Evolutionary conservation across 1,140 invertebrate genomes (phyloP).

Genomic region (Phenacoccus solenopsis): DNA sequence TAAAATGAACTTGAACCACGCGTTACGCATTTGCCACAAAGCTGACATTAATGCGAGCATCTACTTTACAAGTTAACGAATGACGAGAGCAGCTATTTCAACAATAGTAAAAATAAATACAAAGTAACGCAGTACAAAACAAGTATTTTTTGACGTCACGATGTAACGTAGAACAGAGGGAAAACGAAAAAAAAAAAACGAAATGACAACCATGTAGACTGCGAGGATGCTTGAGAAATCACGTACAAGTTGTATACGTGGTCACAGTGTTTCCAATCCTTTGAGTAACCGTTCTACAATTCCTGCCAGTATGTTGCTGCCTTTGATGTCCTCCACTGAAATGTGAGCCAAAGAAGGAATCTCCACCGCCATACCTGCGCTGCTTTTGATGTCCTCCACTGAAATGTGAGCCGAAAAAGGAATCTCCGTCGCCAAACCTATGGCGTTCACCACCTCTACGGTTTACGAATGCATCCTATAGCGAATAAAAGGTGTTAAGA

Average conservation of each 20-base stretch:
- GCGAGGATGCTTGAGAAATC: not conserved
- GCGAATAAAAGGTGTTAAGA: not conserved
- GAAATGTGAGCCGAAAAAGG: slow-evolving; percentile 30
- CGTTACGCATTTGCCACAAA: not conserved
- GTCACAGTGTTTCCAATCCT: slow-evolving; percentile 35
- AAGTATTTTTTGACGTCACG: not conserved
- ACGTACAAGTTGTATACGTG: slow-evolving; percentile 36
- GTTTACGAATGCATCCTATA: not conserved
- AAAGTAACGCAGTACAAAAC: not conserved
- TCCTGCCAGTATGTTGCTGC: slow-evolving; percentile 27
- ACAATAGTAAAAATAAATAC: too few species aligned
- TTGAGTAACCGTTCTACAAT: slow-evolving; percentile 34
- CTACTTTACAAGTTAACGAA: too few species aligned
- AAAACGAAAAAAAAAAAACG: not conserved
- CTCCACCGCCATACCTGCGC: slow-evolving; percentile 26
- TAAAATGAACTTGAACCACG: not conserved
- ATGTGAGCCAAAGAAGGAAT: slow-evolving; percentile 29
- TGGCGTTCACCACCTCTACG: not conserved
- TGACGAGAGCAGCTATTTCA: not conserved
- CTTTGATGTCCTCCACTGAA: slow-evolving; percentile 22
- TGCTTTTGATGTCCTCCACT: not conserved
- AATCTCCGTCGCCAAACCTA: slow-evolving; percentile 25
- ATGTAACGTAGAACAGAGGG: not conserved
- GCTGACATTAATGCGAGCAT: not conserved
- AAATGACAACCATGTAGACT: not conserved